Evolutionary conservation across 2,113 vertebrate genomes (phyloP).

Genomic region (Sigmodon hispidus): DNA sequence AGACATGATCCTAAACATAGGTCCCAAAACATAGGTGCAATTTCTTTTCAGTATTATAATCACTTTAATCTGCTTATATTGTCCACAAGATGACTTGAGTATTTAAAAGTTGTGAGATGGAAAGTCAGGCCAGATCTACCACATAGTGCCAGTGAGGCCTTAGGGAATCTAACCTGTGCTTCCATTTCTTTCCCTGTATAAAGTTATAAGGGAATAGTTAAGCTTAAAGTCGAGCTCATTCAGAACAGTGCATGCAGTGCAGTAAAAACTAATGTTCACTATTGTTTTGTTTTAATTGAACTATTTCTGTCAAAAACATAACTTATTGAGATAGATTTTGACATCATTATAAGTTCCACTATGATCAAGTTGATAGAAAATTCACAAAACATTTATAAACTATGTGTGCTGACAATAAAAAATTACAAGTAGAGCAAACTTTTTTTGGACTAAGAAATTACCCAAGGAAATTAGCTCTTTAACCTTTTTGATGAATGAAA

Average conservation of each 20-base stretch:
- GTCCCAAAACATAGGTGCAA: background rate
- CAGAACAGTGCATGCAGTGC: constrained; percentile 22
- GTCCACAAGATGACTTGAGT: background rate
- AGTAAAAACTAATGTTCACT: constrained; percentile 50
- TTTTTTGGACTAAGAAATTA: constrained; percentile 61
- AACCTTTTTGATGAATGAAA: constrained; percentile 69
- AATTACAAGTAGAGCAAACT: constrained; percentile 45
- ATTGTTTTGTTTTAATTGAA: constrained; percentile 38
- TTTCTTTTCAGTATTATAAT: constrained; percentile 25
- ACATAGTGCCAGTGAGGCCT: constrained; percentile 15
- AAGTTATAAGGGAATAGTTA: constrained; percentile 16
- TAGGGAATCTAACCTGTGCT: background rate
- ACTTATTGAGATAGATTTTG: constrained; percentile 57
- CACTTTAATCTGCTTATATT: constrained; percentile 37
- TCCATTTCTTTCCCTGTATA: constrained; percentile 49
- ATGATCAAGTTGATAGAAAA: constrained; percentile 50
- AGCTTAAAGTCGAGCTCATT: constrained; percentile 37
- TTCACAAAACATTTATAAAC: constrained; percentile 45
- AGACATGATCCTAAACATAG: background rate
- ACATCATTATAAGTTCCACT: constrained; percentile 25
- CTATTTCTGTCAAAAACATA: constrained; percentile 49
- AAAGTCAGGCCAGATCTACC: background rate
- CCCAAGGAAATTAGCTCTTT: constrained; percentile 64
- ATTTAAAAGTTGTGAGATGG: background rate
- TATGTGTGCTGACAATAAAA: constrained; percentile 48